Base-by-base conservation (phyloP, 1,140 invertebrate genomes). In the Diorhabda elongata region DNA sequence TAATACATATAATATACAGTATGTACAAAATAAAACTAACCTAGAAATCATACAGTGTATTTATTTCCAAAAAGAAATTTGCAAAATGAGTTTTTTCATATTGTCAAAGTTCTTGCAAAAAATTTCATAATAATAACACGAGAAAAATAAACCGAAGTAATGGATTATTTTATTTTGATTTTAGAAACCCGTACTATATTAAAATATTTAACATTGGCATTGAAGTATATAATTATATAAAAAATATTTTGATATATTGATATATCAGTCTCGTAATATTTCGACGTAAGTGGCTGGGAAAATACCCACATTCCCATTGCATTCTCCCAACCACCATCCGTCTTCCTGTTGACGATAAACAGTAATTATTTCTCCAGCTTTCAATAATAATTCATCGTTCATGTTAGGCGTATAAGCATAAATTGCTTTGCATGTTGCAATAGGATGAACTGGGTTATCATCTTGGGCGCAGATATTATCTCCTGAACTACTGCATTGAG, bases 241-340 rank as follows among this genome's bases (percentile, higher is more conserved):
- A 26, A 26, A 26, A 26, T 26, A 26, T 26, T 26, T 26, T 26
- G 26, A 26, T 26, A 26, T 26, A 26, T 26, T 26, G 9, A 52
- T 52, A 52, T 52, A 52, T 52, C 61, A 70, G 61, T 67, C 64
- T 67, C 64, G 62, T 65, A 76, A 56, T 42, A 73, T 73, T 85
- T 96, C 91, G 3, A 97, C 95, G 77, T 97, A 97, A 3, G 94
- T 96, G 2, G 94, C 94, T 2, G 95, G 95, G 77, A 97, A 97
- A 71, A 96, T 95, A 43, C 95, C 95, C 63, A 93, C 89, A 65
- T 86, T 85, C 44, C 94, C 94, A 69, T 91, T 88, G 59, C 95
- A 85, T 74, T 96, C 93, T 6, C 95, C 95, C 63, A 95, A 88
- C 95, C 95, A 97, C 95, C 95, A 97, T 4, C 94, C 94, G 78